phyloP scores from a whole-genome alignment of 2,888 invertebrate species.

The Orthosia gothica region DNA sequence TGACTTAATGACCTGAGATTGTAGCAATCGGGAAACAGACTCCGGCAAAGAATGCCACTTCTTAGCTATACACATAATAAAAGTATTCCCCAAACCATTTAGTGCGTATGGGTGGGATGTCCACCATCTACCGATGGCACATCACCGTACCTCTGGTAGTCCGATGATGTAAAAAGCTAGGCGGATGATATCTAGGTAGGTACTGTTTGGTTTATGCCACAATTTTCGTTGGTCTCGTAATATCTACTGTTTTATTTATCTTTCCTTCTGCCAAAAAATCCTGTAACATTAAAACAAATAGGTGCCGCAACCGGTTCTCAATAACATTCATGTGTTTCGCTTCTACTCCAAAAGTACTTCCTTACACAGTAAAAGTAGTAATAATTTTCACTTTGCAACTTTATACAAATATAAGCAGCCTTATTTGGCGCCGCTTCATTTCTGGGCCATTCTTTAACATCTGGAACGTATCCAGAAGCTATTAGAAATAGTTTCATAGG shows the following conservation, averaged over 20 bases:
- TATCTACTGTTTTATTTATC: neutral
- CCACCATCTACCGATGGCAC: too few relatives aligned
- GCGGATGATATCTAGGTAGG: too few relatives aligned
- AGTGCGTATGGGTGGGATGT: too few relatives aligned
- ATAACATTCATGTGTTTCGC: neutral
- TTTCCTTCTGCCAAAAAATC: neutral
- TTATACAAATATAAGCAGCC: conserved; percentile 43
- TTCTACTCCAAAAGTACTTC: conserved; percentile 5
- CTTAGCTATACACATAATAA: too few relatives aligned
- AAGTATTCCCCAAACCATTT: too few relatives aligned
- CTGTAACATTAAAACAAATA: conserved; percentile 4
- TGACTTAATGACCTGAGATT: too few relatives aligned
- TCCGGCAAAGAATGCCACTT: too few relatives aligned
- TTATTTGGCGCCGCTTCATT: conserved; percentile 61
- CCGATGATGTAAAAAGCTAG: too few relatives aligned
- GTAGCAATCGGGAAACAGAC: too few relatives aligned
- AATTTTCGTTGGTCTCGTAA: too few relatives aligned
- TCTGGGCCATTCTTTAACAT: conserved; percentile 43
- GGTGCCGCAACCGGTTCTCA: neutral
- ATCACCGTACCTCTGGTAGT: too few relatives aligned
- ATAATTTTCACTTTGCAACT: conserved; percentile 56
- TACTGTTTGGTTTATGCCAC: too few relatives aligned
- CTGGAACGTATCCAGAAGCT: conserved; percentile 66
- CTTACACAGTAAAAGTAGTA: conserved; percentile 27
- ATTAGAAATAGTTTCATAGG: conserved; percentile 53